Percentiles rank a stretch among this genome's conserved stretches.
phyloP scores from a whole-genome alignment of 2,113 vertebrate genomes.

The Anolis sagrei region DNA sequence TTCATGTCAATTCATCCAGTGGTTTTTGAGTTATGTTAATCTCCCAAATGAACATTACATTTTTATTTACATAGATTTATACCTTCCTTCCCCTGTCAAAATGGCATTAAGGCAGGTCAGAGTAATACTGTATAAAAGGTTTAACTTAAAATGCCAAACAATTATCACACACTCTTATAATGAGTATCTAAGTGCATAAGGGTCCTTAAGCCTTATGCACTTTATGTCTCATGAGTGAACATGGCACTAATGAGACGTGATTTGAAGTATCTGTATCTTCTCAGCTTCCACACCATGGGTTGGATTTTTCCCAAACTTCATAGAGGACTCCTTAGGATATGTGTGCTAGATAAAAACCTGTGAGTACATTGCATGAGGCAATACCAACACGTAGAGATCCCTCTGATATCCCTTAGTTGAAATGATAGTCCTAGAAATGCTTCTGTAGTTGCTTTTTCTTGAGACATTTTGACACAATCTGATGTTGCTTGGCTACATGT shows the following conservation, averaged over 20 bases:
- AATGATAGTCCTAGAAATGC: not conserved
- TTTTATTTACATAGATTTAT: too few relatives aligned
- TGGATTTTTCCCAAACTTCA: not conserved
- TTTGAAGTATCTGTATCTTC: not conserved
- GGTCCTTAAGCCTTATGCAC: not conserved
- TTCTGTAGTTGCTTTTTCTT: not conserved
- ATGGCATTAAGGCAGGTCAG: too few relatives aligned
- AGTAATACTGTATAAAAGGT: too few relatives aligned
- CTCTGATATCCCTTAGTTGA: not conserved
- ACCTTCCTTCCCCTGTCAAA: too few relatives aligned
- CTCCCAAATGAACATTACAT: too few relatives aligned
- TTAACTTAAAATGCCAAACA: too few relatives aligned
- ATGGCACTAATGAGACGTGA: not conserved
- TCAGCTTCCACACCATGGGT: not conserved
- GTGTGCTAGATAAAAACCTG: too few relatives aligned
- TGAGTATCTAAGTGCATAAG: not conserved
- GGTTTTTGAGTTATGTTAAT: too few relatives aligned
- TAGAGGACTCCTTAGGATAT: not conserved
- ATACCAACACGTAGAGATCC: not conserved
- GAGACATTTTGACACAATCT: not conserved
- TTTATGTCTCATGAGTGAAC: too few relatives aligned
- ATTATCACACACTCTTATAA: not conserved
- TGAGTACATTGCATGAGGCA: not conserved
- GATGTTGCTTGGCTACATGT: too few relatives aligned
- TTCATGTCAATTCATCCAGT: too few relatives aligned